Evolutionary conservation across 2,888 invertebrate species (phyloP).

Genomic region (Melanophora roralis): DNA sequence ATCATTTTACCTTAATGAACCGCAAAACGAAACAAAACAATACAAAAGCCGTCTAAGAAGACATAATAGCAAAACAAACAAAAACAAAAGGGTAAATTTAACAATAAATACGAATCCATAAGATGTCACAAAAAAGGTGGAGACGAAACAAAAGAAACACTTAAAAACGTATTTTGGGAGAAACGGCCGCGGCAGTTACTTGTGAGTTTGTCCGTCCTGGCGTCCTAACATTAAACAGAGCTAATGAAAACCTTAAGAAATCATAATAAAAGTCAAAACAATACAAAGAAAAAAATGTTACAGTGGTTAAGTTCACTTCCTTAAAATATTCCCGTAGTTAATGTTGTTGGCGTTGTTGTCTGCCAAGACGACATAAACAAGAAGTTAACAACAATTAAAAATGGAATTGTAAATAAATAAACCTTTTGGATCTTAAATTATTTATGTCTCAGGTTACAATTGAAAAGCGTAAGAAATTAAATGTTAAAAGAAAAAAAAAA

Average conservation of each 20-base stretch:
- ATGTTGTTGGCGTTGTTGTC: neutral
- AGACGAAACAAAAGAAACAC: conserved; percentile 47
- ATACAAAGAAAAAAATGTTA: conserved; percentile 51
- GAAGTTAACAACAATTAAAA: conserved; percentile 46
- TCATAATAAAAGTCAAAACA: conserved; percentile 50
- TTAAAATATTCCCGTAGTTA: conserved; percentile 2
- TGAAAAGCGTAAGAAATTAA: conserved; percentile 61
- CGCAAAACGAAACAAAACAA: conserved; percentile 48
- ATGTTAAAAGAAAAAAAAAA: conserved; percentile 12
- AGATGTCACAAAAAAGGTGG: conserved; percentile 34
- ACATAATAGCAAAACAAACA: conserved; percentile 5
- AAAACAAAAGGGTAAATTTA: conserved; percentile 41
- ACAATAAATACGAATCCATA: conserved; percentile 38
- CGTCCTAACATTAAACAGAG: too few species aligned
- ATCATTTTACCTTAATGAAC: conserved; percentile 62
- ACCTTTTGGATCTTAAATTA: conserved; percentile 56
- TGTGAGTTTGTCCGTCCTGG: too few species aligned
- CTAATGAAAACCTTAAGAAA: conserved; percentile 48
- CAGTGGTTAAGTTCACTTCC: conserved; percentile 60
- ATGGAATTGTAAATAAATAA: neutral
- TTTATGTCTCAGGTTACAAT: conserved; percentile 58
- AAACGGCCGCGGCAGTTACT: neutral
- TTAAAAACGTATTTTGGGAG: conserved; percentile 58
- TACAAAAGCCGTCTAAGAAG: neutral
- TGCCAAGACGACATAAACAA: conserved; percentile 22